phyloP scores from a whole-genome alignment of 2,113 vertebrate species.

The Tragelaphus scriptus region DNA sequence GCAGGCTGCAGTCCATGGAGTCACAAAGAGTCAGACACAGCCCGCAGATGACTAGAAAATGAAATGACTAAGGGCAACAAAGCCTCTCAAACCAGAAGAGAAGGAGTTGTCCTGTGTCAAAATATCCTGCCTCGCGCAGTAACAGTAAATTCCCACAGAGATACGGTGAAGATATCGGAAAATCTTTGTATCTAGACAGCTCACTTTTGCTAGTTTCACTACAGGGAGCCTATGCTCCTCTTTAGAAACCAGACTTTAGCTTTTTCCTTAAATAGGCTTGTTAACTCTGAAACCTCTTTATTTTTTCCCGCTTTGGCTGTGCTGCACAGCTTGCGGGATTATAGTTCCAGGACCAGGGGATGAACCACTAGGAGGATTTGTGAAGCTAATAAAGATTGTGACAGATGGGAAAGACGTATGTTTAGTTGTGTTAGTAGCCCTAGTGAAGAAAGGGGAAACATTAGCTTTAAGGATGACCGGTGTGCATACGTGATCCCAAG shows the following conservation, averaged over 20 bases:
- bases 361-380: not conserved
- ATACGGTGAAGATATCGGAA: not conserved
- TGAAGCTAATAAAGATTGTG: not conserved
- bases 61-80: not conserved
- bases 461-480: not conserved
- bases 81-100: not conserved
- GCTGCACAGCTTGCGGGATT: not conserved
- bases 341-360: not conserved
- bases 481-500: not conserved
- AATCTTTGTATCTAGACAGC: not conserved
- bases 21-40: not conserved
- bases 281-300: not conserved
- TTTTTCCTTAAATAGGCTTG: not conserved
- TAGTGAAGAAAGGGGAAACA: not conserved
- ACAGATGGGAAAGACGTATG: not conserved
- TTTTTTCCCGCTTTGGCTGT: accelerated
- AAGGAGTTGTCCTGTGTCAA: not conserved
- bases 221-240: not conserved
- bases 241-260: not conserved
- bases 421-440: not conserved
- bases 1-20: not conserved
- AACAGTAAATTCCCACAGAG: not conserved
- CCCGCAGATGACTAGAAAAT: not conserved
- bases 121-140: not conserved
- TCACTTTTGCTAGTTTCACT: not conserved